Evolutionary conservation across 2,797 vertebrate genomes (phyloP).

Genomic region (Sebastes diaconus): DNA sequence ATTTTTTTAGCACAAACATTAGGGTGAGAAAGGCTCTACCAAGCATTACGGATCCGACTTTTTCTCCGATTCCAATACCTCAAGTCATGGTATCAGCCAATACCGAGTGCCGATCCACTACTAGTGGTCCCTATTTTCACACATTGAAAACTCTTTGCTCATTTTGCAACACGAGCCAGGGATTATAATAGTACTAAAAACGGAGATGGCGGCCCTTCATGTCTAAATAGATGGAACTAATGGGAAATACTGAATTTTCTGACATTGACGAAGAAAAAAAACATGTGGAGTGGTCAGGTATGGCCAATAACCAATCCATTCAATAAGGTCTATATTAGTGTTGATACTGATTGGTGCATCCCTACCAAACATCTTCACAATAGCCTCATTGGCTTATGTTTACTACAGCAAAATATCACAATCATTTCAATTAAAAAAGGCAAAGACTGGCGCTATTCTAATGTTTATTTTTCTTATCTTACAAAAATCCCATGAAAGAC

Average conservation of each 20-base stretch:
- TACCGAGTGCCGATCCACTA: not conserved
- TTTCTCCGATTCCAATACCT: not conserved
- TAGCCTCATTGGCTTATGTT: not conserved
- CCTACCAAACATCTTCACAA: not conserved
- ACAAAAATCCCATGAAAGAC: not conserved
- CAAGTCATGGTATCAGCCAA: not conserved
- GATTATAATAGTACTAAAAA: not conserved
- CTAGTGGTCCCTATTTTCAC: not conserved
- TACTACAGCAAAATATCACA: not conserved
- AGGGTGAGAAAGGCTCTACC: not conserved
- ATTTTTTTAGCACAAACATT: not conserved
- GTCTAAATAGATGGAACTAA: not conserved
- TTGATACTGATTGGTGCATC: not conserved
- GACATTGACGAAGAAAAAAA: not conserved
- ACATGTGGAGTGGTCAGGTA: not conserved
- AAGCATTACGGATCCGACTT: not conserved
- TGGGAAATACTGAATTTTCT: not conserved
- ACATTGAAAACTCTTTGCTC: not conserved
- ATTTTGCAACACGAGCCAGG: not conserved
- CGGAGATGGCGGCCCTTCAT: not conserved
- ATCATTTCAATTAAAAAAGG: not conserved
- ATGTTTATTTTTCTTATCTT: not conserved
- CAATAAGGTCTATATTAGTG: not conserved
- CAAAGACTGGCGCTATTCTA: not conserved
- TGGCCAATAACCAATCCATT: not conserved